phyloP scores from a whole-genome alignment of 2,113 vertebrate species.

The Campylomormyrus tamandua region DNA sequence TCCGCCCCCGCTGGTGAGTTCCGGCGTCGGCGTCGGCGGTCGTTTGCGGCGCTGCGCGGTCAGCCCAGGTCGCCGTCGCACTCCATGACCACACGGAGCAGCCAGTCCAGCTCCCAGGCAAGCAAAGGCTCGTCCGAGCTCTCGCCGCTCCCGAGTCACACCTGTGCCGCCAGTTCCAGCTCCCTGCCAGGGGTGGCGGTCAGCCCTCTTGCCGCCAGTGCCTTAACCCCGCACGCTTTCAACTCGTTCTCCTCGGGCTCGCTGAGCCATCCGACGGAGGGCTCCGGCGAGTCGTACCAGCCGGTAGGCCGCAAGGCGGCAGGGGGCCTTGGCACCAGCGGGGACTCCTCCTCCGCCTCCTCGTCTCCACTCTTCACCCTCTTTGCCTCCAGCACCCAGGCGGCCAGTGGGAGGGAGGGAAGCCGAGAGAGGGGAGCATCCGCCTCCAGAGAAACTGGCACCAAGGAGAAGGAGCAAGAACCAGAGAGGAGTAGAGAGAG shows the following conservation, averaged over 20 bases:
- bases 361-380: conserved; percentile 62
- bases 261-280: conserved; percentile 48
- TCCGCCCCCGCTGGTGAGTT: conserved; percentile 56
- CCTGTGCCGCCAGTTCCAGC: conserved; percentile 53
- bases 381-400: conserved; percentile 63
- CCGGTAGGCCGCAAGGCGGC: conserved; percentile 52
- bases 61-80: conserved; percentile 87
- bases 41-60: conserved; percentile 25
- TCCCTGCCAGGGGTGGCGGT: conserved; percentile 49
- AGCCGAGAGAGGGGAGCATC: conserved; percentile 63
- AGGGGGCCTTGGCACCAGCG: conserved; percentile 58
- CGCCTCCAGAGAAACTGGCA: conserved; percentile 54
- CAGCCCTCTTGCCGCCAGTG: conserved; percentile 85
- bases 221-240: conserved; percentile 81
- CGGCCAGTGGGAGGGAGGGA: conserved; percentile 48
- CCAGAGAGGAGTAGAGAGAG: conserved; percentile 72
- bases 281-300: conserved; percentile 43
- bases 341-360: conserved; percentile 67
- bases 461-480: conserved; percentile 77
- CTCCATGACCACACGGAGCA: conserved; percentile 93
- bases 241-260: conserved; percentile 54
- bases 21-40: conserved; percentile 63
- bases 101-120: conserved; percentile 66
- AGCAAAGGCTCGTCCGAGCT: conserved; percentile 63
- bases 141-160: conserved; percentile 58